phyloP scores from a whole-genome alignment of 2,113 vertebrate species.

The Dipodomys spectabilis region DNA sequence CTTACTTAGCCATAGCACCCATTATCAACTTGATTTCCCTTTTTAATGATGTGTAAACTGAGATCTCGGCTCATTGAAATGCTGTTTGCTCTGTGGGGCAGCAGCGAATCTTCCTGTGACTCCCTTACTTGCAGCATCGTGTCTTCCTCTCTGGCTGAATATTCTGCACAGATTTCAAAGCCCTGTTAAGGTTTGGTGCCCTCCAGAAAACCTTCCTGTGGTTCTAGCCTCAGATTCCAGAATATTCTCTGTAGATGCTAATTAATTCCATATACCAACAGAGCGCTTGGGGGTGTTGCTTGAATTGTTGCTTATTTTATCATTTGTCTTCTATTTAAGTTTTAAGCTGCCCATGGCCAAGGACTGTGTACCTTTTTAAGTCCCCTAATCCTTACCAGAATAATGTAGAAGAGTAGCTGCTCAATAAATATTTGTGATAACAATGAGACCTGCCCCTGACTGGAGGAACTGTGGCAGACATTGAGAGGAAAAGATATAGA shows the following conservation, averaged over 20 bases:
- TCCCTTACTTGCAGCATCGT: background rate
- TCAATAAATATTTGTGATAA: background rate
- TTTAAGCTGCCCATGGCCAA: background rate
- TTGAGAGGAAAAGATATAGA: background rate
- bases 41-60: background rate
- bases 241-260: background rate
- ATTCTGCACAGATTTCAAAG: background rate
- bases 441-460: background rate
- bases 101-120: background rate
- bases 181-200: background rate
- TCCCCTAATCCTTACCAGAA: background rate
- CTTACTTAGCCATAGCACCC: background rate
- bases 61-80: background rate
- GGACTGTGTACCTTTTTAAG: background rate
- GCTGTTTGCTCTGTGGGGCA: background rate
- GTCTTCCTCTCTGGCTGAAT: background rate
- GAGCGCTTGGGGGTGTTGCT: background rate
- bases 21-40: background rate
- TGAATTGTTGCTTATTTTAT: background rate
- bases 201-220: conserved; percentile 1
- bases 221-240: conserved; percentile 19
- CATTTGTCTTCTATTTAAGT: background rate
- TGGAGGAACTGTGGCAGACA: background rate
- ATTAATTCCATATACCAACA: background rate
- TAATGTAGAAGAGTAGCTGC: background rate